phyloP scores from a whole-genome alignment of 2,888 invertebrate species.

The Melangyna quadrimaculata region DNA sequence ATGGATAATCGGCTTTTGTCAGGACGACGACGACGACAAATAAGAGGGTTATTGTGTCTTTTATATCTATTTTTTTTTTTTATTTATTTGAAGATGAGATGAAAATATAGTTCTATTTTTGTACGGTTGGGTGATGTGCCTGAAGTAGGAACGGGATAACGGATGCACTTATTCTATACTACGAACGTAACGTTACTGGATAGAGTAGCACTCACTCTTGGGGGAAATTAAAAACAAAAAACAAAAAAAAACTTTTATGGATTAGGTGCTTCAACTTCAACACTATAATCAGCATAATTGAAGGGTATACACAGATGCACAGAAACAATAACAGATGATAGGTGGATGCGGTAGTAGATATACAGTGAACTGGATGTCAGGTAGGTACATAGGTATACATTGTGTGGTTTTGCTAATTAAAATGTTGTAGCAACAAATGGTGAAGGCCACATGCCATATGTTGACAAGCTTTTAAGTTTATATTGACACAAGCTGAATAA shows the following conservation, averaged over 20 bases:
- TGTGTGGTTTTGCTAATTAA: slow-evolving; percentile 51
- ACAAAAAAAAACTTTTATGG: slow-evolving; percentile 31
- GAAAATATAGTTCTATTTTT: slow-evolving; percentile 39
- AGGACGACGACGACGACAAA: slow-evolving; percentile 53
- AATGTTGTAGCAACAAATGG: slow-evolving; percentile 35
- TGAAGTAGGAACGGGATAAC: slow-evolving; percentile 48
- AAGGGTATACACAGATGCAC: slow-evolving; percentile 17
- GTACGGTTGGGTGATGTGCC: slow-evolving; percentile 14
- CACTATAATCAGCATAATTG: slow-evolving; percentile 67
- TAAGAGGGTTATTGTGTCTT: slow-evolving; percentile 64
- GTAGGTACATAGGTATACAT: too few species aligned
- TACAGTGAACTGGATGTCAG: slow-evolving; percentile 35
- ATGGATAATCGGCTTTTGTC: slow-evolving; percentile 68
- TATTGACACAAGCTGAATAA: not conserved
- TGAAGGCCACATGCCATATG: slow-evolving; percentile 4
- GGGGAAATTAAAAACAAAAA: slow-evolving; percentile 3
- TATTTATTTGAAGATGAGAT: slow-evolving; percentile 53
- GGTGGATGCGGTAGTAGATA: slow-evolving; percentile 13
- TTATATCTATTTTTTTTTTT: slow-evolving; percentile 11
- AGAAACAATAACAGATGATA: slow-evolving; percentile 46
- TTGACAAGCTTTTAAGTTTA: slow-evolving; percentile 12
- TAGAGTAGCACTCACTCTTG: slow-evolving; percentile 31
- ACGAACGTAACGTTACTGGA: slow-evolving; percentile 53
- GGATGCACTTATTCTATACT: slow-evolving; percentile 54
- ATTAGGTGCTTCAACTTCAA: slow-evolving; percentile 66